phyloP scores from a whole-genome alignment of 1,140 invertebrate species.

The Lepidurus packardi region DNA sequence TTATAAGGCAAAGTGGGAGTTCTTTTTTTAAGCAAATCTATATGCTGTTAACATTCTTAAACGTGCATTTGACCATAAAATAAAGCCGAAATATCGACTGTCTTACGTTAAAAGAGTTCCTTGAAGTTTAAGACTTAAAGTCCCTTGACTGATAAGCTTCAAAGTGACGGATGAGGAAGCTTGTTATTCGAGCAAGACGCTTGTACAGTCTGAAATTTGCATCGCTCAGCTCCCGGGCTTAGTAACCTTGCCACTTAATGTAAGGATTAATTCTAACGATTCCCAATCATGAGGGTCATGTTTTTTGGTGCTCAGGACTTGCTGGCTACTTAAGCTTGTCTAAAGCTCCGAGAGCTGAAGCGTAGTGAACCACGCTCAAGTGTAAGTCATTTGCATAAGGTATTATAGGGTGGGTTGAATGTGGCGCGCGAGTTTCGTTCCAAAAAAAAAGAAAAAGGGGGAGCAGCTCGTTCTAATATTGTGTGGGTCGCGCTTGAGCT shows the following conservation, averaged over 20 bases:
- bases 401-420: constrained; percentile 15
- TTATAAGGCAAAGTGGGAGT: neutral
- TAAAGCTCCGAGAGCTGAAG: neutral
- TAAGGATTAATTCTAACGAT: neutral
- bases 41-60: no score
- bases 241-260: neutral
- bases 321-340: neutral
- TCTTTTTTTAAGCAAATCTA: no score
- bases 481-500: neutral
- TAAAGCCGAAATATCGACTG: no score
- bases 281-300: neutral
- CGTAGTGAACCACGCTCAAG: neutral
- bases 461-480: neutral
- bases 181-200: neutral
- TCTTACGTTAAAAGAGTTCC: neutral
- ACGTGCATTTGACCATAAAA: no score
- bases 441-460: neutral
- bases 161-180: neutral
- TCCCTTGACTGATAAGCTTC: neutral
- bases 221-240: neutral
- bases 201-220: neutral
- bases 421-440: neutral
- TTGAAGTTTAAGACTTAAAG: neutral
- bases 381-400: neutral
- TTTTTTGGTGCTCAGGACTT: neutral